Evolutionary conservation across 92 coral and sea anemone genomes (phyloP).

Genomic region (Siderastrea siderea): DNA sequence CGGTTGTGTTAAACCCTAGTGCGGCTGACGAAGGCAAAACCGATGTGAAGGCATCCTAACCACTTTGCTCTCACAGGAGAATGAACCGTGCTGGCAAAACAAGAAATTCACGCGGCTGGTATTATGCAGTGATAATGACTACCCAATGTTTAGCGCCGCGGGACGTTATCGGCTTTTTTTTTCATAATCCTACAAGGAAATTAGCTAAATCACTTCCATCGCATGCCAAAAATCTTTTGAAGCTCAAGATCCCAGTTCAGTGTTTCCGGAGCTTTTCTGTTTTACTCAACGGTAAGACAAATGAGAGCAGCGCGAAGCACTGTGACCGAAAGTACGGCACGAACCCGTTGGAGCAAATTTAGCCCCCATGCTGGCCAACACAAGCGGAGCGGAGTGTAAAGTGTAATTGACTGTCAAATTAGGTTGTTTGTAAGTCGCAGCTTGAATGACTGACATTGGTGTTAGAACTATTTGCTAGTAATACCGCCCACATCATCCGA

Average conservation of each 20-base stretch:
- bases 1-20: constrained; percentile 14
- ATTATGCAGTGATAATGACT: constrained; percentile 60
- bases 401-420: constrained; percentile 86
- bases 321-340: constrained; percentile 14
- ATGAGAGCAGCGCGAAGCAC: constrained; percentile 15
- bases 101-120: constrained; percentile 51
- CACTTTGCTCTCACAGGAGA: constrained; percentile 60
- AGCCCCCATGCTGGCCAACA: constrained; percentile 49
- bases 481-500: constrained; percentile 95
- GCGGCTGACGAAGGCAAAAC: constrained; percentile 36
- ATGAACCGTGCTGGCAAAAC: constrained; percentile 50
- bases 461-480: constrained; percentile 82
- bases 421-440: constrained; percentile 87
- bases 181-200: constrained; percentile 89
- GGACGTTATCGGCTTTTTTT: constrained; percentile 86
- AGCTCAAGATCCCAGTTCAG: constrained; percentile 39
- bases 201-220: constrained; percentile 72
- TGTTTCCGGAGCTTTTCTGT: constrained; percentile 46
- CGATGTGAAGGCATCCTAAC: constrained; percentile 32
- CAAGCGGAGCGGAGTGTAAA: constrained; percentile 80
- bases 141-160: constrained; percentile 34
- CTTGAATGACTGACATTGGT: constrained; percentile 90
- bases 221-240: constrained; percentile 67
- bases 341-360: constrained; percentile 2
- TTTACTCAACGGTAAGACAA: constrained; percentile 11